Conservation (phyloP, 2,113 vertebrate genomes). For the Haplochromis burtoni region DNA sequence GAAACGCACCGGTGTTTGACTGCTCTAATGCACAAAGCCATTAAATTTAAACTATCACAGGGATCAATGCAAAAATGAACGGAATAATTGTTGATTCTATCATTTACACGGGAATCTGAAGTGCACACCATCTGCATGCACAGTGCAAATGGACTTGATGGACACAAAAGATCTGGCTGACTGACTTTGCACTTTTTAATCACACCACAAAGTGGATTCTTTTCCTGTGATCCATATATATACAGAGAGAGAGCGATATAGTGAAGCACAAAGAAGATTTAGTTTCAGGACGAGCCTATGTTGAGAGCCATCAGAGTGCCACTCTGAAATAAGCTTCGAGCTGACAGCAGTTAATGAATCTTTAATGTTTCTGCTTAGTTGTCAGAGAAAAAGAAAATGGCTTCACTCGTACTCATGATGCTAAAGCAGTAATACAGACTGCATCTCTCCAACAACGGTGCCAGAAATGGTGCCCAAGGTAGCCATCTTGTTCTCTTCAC, state of each 20-base stretch:
- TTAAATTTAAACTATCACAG: neutral
- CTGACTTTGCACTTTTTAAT: neutral
- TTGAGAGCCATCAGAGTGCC: slow-evolving; percentile 18
- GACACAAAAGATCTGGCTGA: neutral
- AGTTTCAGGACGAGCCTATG: neutral
- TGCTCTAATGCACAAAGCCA: neutral
- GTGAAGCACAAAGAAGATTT: neutral
- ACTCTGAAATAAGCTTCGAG: slow-evolving; percentile 42
- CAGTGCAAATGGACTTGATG: neutral
- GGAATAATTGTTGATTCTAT: neutral
- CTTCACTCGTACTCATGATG: slow-evolving; percentile 70
- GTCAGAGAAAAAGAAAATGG: slow-evolving; percentile 76
- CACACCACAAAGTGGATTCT: neutral
- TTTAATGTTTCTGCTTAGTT: slow-evolving; percentile 66
- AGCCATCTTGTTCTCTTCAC: slow-evolving; percentile 37
- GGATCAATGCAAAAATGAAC: neutral
- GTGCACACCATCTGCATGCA: neutral
- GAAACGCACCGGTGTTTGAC: neutral
- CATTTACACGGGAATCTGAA: neutral
- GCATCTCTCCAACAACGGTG: slow-evolving; percentile 13
- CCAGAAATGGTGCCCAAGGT: slow-evolving; percentile 26
- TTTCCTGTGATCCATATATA: neutral
- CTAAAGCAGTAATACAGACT: neutral
- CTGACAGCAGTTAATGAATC: slow-evolving; percentile 45
- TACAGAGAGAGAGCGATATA: neutral